Evolutionary conservation across 1,140 invertebrate genomes (phyloP).

Genomic region (Trichonephila clavipes): DNA sequence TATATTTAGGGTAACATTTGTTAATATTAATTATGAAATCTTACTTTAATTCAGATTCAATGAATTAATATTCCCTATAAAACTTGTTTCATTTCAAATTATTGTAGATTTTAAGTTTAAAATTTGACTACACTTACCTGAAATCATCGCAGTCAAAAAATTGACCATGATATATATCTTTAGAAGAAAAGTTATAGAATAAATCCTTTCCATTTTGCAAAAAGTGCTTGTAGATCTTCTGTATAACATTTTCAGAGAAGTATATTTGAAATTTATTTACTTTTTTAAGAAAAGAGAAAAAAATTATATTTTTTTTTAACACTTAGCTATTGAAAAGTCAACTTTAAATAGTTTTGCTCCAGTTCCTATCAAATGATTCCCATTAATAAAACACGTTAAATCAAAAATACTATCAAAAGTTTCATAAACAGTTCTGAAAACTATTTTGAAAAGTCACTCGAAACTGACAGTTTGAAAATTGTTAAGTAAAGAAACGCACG

Average conservation of each 20-base stretch:
- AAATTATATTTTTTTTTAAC: background rate
- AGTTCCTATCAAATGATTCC: background rate
- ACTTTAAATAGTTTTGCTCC: background rate
- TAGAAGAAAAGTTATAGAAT: background rate
- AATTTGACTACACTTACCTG: background rate
- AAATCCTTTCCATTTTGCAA: background rate
- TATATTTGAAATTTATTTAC: no score
- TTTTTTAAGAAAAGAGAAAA: no score
- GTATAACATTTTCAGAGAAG: background rate
- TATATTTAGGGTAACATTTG: no score
- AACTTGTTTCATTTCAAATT: no score
- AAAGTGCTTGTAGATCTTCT: background rate
- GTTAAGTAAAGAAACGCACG: constrained; percentile 2
- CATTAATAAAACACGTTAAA: background rate
- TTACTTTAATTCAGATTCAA: no score
- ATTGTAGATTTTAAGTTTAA: no score
- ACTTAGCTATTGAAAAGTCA: background rate
- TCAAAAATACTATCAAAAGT: background rate
- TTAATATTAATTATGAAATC: no score
- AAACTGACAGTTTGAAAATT: background rate
- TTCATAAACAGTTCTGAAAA: background rate
- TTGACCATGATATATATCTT: background rate
- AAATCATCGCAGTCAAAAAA: background rate
- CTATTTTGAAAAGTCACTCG: no score
- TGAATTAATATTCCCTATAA: no score